Percentiles rank a stretch among this genome's conserved stretches.
phyloP scores from a whole-genome alignment of 1,140 invertebrate genomes.

The Mamestra configurata region DNA sequence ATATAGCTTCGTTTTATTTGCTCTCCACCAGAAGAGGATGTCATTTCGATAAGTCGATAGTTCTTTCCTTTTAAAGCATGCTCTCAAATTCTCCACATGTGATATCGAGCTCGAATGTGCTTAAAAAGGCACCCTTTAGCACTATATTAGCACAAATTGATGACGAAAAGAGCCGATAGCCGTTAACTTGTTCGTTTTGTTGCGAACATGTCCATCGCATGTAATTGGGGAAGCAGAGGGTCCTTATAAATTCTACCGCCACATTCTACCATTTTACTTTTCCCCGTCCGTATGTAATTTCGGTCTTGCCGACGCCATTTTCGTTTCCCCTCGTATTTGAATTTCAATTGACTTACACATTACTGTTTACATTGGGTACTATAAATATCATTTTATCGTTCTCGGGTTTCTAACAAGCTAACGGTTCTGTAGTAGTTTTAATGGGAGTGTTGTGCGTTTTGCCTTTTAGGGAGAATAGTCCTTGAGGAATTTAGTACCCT shows the following conservation, averaged over 20 bases:
- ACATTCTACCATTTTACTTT: slow-evolving; percentile 30
- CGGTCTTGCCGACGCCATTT: slow-evolving; percentile 18
- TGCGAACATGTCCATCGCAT: slow-evolving; percentile 27
- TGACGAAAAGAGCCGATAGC: slow-evolving; percentile 13
- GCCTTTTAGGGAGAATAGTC: not conserved
- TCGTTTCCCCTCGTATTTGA: slow-evolving; percentile 38
- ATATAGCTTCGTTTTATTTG: too few species aligned
- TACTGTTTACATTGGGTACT: slow-evolving; percentile 30
- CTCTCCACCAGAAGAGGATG: too few species aligned
- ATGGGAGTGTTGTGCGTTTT: not conserved
- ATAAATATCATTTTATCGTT: slow-evolving; percentile 29
- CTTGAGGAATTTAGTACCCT: not conserved
- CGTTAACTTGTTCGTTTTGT: slow-evolving; percentile 26
- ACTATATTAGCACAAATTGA: slow-evolving; percentile 13
- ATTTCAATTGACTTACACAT: slow-evolving; percentile 42
- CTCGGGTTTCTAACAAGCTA: not conserved
- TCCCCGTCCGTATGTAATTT: slow-evolving; percentile 30
- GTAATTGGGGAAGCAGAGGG: slow-evolving; percentile 16
- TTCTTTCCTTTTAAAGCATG: not conserved
- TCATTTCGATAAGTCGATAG: too few species aligned
- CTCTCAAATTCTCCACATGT: not conserved
- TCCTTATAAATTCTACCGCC: slow-evolving; percentile 38
- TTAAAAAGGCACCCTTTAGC: not conserved
- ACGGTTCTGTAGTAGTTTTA: not conserved
- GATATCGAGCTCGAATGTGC: slow-evolving; percentile 7